Evolutionary conservation across 2,888 invertebrate species (phyloP), one percentile per base, ranked within the genome.

Genomic region (Dynastes hyllus): DNA sequence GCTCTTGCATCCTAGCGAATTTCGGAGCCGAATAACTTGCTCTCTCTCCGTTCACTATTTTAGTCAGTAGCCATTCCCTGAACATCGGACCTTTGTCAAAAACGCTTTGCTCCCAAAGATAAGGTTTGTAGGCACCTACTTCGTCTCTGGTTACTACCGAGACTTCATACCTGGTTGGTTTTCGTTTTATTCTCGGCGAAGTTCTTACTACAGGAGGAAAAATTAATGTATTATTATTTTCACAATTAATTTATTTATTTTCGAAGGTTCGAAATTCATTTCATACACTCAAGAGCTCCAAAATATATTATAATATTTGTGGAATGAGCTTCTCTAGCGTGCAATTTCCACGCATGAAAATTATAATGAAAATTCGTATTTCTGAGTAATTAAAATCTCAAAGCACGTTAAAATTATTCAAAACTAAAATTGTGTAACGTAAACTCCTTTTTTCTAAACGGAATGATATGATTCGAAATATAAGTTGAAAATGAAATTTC

Each of bases 31-130:
- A 97, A 87, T 97, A 97, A 79, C 96, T 96, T 40, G 97, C 97
- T 81, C 97, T 91, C 89, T 97, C 97, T 0, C 97, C 97, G 85
- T 97, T 97, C 2, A 97, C 97, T 82, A 97, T 96, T 90, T 97
- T 97, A 11, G 97, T 97, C 66, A 97, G 91, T 77, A 97, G 91
- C 97, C 97, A 97, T 90, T 97, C 97, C 66, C 97, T 93, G 90
- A 97, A 97, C 96, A 97, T 97, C 29, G 97, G 94, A 40, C 97
- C 97, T 91, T 97, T 97, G 88, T 97, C 96, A 88, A 97, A 97
- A 79, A 96, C 95, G 84, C 96, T 96, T 90, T 97, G 97, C 88
- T 97, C 97, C 97, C 97, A 97, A 75, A 97, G 92, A 90, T 97
- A 97, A 53, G 97, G 97, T 88, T 97, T 97, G 91, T 97, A 97